Evolutionary conservation across 2,113 vertebrate genomes (phyloP), one percentile per base, ranked within the genome.

Genomic region (Lepus timidus): DNA sequence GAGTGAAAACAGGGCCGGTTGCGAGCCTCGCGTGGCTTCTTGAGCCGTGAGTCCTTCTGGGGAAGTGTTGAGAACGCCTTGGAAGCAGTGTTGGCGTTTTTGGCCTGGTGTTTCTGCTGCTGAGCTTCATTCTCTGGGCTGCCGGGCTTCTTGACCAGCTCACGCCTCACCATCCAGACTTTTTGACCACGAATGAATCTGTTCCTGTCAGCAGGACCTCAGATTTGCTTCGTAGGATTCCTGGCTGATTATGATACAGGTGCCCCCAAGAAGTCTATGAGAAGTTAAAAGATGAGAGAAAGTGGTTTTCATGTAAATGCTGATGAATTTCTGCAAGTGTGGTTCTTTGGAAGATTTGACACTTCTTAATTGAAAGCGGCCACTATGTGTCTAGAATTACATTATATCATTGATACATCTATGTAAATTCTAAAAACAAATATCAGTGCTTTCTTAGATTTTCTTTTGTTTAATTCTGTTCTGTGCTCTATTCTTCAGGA

Each of bases 401-500:
- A 0, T 33, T 51, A 27, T 55, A 20, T 78, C 61, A 49, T 51
- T 89, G 39, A 44, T 29, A 29, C 12, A 27, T 71, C 23, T 75
- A 2, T 81, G 39, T 71, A 88, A 84, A 73, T 49, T 65, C 17
- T 25, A 62, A 74, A 83, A 70, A 68, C 19, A 1, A 86, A 9
- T 85, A 36, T 29, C 29, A 68, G 1, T 70, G 64, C 25, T 81
- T 80, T 85, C 22, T 81, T 80, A 91, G 29, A 6, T 80, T 91
- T 93, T 96, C 49, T 74, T 93, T 74, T 68, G 14, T 62, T 92
- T 86, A 90, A 16, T 85, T 85, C 9, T 92, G 10, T 85, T 85
- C 9, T 92, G 10, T 67, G 49, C 25, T 86, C 7, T 44, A 4
- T 62, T 81, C 71, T 44, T 87, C 29, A 90, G 67, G 36, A 81